phyloP scores from a whole-genome alignment of 2,113 vertebrate genomes.

The Haemorhous mexicanus region DNA sequence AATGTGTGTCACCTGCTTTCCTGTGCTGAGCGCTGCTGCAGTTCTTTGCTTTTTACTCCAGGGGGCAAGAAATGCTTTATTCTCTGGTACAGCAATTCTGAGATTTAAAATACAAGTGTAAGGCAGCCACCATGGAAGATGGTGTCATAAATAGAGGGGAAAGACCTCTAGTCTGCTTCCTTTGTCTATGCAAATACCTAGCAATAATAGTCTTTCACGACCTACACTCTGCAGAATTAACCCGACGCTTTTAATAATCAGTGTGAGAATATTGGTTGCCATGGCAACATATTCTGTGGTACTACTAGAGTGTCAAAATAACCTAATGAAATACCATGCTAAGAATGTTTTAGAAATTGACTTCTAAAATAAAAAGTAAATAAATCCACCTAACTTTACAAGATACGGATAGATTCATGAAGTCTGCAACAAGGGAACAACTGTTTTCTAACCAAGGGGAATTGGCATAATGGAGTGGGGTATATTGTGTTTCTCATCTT shows the following conservation, averaged over 20 bases:
- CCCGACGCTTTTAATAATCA: conserved; percentile 21
- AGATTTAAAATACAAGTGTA: neutral
- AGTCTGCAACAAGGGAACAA: neutral
- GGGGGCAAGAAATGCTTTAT: conserved; percentile 11
- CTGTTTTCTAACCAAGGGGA: neutral
- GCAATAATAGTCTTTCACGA: neutral
- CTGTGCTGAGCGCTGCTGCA: neutral
- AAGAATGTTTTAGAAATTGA: conserved; percentile 8
- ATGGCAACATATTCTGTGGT: conserved; percentile 14
- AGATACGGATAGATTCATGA: neutral
- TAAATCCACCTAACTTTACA: neutral
- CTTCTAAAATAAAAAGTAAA: conserved; percentile 23
- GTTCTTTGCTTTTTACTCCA: conserved; percentile 22
- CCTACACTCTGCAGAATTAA: conserved; percentile 9
- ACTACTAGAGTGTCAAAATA: conserved; percentile 47
- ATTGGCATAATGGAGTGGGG: neutral
- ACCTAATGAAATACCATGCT: conserved; percentile 21
- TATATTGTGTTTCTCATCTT: neutral
- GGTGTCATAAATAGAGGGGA: neutral
- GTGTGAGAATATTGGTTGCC: conserved; percentile 35
- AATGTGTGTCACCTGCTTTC: neutral
- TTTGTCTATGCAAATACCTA: neutral
- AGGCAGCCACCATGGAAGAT: neutral
- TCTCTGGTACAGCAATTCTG: neutral
- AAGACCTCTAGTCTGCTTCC: neutral